These are phyloP conservation scores for Gobius niger DNA, from an alignment of 2,113 vertebrate genomes.

Conservation along the genomic window DNA sequence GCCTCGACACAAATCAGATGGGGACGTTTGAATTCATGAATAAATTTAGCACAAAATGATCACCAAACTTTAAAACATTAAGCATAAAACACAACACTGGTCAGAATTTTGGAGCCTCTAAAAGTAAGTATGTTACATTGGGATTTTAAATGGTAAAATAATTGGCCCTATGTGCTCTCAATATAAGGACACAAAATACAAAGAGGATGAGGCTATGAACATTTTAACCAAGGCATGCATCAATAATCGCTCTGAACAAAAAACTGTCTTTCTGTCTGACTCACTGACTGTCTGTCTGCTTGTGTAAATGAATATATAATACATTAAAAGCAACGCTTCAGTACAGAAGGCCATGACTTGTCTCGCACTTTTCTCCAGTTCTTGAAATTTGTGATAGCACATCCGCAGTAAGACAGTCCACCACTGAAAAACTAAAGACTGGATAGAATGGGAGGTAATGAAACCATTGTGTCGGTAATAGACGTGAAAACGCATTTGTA, in stretches of 20 bases:
- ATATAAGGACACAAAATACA: not conserved
- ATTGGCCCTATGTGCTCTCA: not conserved
- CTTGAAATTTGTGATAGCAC: conserved; percentile 29
- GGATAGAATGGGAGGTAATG: conserved; percentile 17
- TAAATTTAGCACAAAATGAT: not conserved
- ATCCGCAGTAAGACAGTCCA: conserved; percentile 7
- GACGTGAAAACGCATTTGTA: conserved; percentile 4
- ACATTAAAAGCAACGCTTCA: conserved; percentile 48
- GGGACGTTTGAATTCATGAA: not conserved
- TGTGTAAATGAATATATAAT: not conserved
- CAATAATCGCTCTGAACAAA: not conserved
- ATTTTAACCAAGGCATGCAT: not conserved
- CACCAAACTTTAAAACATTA: not conserved
- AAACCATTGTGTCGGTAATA: not conserved
- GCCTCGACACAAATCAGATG: conserved; percentile 3
- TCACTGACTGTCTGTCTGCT: not conserved
- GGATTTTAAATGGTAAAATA: not conserved
- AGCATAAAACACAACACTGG: not conserved
- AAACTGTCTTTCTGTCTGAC: too few relatives aligned
- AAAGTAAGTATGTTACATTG: not conserved
- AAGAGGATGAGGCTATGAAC: not conserved
- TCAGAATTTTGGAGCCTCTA: not conserved
- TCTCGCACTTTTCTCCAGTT: conserved; percentile 39
- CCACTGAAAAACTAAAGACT: conserved; percentile 8
- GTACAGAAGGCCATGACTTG: conserved; percentile 34